These are phyloP conservation scores for Montipora capitata DNA, from an alignment of 92 coral and sea anemone genomes.

Conservation along the genomic window DNA sequence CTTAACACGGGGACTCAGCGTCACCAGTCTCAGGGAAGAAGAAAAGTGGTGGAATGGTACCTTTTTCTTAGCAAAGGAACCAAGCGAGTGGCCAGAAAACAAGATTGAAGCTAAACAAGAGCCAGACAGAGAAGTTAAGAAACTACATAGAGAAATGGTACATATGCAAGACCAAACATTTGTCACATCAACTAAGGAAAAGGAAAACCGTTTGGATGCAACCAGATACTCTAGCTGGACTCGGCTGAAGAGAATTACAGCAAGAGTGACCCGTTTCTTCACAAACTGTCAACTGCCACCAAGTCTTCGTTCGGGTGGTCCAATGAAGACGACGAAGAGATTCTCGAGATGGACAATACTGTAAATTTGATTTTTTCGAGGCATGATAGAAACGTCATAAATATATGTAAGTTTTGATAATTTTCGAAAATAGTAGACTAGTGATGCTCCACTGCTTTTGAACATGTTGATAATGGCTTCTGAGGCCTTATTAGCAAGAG, in stretches of 20 bases:
- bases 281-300: conserved; percentile 27
- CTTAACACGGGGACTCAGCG: conserved; percentile 30
- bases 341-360: too few species aligned
- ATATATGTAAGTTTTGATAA: too few species aligned
- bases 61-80: background rate
- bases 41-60: conserved; percentile 53
- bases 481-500: too few species aligned
- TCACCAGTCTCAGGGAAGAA: conserved; percentile 21
- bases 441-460: too few species aligned
- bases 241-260: conserved; percentile 18
- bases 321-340: too few species aligned
- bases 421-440: too few species aligned
- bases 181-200: background rate
- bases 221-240: conserved; percentile 31
- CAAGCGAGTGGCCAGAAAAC: conserved; percentile 49
- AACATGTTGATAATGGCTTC: too few species aligned
- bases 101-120: conserved; percentile 13
- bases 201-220: conserved; percentile 27
- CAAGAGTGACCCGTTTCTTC: conserved; percentile 14
- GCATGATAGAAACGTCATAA: too few species aligned
- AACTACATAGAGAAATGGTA: too few species aligned
- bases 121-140: too few species aligned
- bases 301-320: background rate
- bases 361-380: too few species aligned
- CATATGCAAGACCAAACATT: too few species aligned